phyloP scores from a whole-genome alignment of 2,888 invertebrate species.

The Hydrotaea diabolus region DNA sequence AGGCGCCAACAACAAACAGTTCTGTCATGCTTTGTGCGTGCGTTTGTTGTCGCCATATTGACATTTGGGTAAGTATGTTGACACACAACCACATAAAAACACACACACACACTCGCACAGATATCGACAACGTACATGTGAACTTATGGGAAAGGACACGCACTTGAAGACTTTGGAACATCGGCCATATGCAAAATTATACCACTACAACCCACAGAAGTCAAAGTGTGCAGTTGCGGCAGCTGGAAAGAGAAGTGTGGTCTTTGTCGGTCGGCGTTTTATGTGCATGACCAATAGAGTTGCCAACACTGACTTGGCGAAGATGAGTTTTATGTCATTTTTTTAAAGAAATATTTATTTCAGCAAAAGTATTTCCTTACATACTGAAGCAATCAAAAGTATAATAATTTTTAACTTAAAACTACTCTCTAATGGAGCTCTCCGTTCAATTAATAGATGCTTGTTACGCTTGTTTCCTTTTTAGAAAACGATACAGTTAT shows the following conservation, averaged over 20 bases:
- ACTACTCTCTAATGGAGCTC: too few relatives aligned
- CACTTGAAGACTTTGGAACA: slow-evolving; percentile 60
- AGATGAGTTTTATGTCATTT: too few relatives aligned
- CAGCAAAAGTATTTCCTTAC: too few relatives aligned
- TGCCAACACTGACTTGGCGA: too few relatives aligned
- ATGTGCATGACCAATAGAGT: not conserved
- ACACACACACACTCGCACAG: slow-evolving; percentile 18
- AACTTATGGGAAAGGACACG: slow-evolving; percentile 47
- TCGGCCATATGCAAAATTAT: slow-evolving; percentile 58
- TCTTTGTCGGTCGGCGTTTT: slow-evolving; percentile 45
- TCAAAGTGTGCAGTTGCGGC: slow-evolving; percentile 45
- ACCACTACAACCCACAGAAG: slow-evolving; percentile 56
- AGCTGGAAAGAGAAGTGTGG: slow-evolving; percentile 53
- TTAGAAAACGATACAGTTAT: too few relatives aligned
- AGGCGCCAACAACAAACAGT: slow-evolving; percentile 62
- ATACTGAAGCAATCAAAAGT: too few relatives aligned
- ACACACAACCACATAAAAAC: slow-evolving; percentile 3
- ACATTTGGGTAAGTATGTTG: slow-evolving; percentile 59
- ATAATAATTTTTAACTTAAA: too few relatives aligned
- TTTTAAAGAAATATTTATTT: too few relatives aligned
- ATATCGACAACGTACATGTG: not conserved
- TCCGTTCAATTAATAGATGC: too few relatives aligned
- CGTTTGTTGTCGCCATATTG: slow-evolving; percentile 66
- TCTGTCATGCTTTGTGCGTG: slow-evolving; percentile 65
- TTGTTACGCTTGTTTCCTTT: too few relatives aligned